A percentile compares a stretch with the other conserved stretches of the same genome.
Conservation (phyloP, 1,140 invertebrate species). For the Drosophila eugracilis region DNA sequence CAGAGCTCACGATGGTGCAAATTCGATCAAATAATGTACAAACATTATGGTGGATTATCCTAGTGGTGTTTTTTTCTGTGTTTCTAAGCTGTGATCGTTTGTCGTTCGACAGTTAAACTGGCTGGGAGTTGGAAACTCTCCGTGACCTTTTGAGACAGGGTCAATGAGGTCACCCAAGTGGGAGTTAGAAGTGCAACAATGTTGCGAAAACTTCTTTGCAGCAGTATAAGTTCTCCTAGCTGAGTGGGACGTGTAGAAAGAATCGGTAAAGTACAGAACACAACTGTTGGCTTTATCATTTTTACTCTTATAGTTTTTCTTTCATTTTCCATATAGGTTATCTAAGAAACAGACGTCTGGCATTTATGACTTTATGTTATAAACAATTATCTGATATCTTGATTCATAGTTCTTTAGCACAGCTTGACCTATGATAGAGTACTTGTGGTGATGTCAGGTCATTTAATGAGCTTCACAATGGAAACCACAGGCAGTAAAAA, state of each 20-base stretch:
- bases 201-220: background rate
- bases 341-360: too few relatives aligned
- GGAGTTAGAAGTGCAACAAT: constrained; percentile 3
- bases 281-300: too few relatives aligned
- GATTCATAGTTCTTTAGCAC: background rate
- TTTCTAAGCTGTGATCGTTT: constrained; percentile 56
- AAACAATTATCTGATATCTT: too few relatives aligned
- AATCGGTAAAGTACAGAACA: too few relatives aligned
- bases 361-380: too few relatives aligned
- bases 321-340: too few relatives aligned
- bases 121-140: constrained; percentile 23
- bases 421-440: constrained; percentile 27
- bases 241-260: background rate
- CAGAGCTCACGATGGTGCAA: constrained; percentile 65
- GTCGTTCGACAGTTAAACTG: constrained; percentile 39
- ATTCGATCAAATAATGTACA: constrained; percentile 76
- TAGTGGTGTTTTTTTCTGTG: constrained; percentile 31
- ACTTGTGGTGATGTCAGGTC: constrained; percentile 30
- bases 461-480: constrained; percentile 28
- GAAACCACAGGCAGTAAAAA: constrained; percentile 22
- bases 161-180: constrained; percentile 70
- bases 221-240: background rate
- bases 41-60: constrained; percentile 67
- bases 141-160: constrained; percentile 49
- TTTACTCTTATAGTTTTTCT: too few relatives aligned